A percentile compares a stretch with the other conserved stretches of the same genome.
Evolutionary conservation across 2,113 vertebrate genomes (phyloP).

Genomic region (Takifugu flavidus): DNA sequence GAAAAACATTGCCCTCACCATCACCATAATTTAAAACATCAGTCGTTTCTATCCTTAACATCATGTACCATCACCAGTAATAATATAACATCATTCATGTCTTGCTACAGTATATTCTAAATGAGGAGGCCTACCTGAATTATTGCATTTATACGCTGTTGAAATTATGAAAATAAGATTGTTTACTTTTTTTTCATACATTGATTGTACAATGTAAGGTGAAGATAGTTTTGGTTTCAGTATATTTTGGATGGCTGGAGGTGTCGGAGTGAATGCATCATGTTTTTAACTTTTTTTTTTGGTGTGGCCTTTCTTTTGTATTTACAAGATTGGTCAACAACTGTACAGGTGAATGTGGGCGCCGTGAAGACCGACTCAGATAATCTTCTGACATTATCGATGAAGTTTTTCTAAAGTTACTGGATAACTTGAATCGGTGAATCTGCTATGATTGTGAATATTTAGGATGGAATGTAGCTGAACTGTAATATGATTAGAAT

Average conservation of each 20-base stretch:
- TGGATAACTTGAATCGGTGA: too few species aligned
- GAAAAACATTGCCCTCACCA: constrained; percentile 28
- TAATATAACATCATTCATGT: constrained; percentile 43
- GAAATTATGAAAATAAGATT: constrained; percentile 71
- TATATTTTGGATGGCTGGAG: constrained; percentile 45
- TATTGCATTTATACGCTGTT: constrained; percentile 86
- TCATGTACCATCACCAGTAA: constrained; percentile 43
- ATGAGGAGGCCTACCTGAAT: constrained; percentile 76
- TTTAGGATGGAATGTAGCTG: constrained; percentile 44
- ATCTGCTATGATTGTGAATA: constrained; percentile 14
- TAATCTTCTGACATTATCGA: background rate
- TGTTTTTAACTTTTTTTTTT: constrained; percentile 26
- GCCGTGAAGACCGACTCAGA: background rate
- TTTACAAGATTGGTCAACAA: constrained; percentile 29
- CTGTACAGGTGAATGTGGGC: constrained; percentile 31
- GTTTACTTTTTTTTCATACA: constrained; percentile 51
- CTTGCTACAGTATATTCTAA: constrained; percentile 72
- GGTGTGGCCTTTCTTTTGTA: constrained; percentile 2
- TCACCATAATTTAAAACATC: constrained; percentile 39
- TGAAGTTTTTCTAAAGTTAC: background rate
- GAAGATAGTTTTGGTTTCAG: constrained; percentile 53
- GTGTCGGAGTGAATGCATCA: constrained; percentile 33
- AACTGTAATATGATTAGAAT: constrained; percentile 46
- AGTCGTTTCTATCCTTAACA: constrained; percentile 36
- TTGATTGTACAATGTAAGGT: constrained; percentile 64